phyloP scores from a whole-genome alignment of 1,140 invertebrate species.

The Lepidurus packardi region DNA sequence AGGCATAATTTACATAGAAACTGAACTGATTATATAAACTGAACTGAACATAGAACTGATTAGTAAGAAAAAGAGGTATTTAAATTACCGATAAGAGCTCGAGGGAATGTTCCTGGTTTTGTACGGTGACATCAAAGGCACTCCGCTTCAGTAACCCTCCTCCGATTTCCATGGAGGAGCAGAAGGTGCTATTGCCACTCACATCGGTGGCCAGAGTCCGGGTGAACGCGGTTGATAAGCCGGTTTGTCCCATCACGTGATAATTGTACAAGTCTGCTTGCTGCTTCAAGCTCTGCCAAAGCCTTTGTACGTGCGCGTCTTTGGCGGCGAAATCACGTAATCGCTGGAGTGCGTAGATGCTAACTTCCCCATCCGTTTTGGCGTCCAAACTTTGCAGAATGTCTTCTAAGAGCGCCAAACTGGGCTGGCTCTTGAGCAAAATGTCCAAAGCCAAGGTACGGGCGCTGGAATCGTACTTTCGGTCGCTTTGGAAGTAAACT shows the following conservation, averaged over 20 bases:
- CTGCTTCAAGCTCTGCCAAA: conserved; percentile 40
- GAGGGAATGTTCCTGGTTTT: conserved; percentile 49
- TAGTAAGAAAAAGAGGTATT: background rate
- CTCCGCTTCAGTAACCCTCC: conserved; percentile 68
- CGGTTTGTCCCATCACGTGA: conserved; percentile 57
- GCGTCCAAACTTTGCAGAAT: conserved; percentile 29
- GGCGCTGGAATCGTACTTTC: conserved; percentile 61
- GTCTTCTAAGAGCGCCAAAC: conserved; percentile 42
- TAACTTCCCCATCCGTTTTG: conserved; percentile 36
- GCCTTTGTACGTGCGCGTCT: conserved; percentile 36
- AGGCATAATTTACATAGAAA: no score
- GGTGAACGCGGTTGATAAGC: conserved; percentile 64
- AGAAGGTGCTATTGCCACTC: conserved; percentile 61
- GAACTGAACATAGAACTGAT: no score
- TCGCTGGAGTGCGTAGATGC: conserved; percentile 39
- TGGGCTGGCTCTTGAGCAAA: conserved; percentile 55
- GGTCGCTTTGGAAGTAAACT: conserved; percentile 59
- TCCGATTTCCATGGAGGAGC: conserved; percentile 63
- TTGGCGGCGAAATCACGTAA: conserved; percentile 38
- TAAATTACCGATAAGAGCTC: conserved; percentile 48
- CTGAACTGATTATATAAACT: no score
- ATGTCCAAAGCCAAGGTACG: conserved; percentile 66
- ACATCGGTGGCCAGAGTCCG: conserved; percentile 53
- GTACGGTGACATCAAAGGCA: conserved; percentile 62
- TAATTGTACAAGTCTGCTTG: conserved; percentile 56